These are phyloP conservation scores for Choristoneura rosaceana DNA, from an alignment of 2,888 invertebrate genomes.

Conservation along the genomic window DNA sequence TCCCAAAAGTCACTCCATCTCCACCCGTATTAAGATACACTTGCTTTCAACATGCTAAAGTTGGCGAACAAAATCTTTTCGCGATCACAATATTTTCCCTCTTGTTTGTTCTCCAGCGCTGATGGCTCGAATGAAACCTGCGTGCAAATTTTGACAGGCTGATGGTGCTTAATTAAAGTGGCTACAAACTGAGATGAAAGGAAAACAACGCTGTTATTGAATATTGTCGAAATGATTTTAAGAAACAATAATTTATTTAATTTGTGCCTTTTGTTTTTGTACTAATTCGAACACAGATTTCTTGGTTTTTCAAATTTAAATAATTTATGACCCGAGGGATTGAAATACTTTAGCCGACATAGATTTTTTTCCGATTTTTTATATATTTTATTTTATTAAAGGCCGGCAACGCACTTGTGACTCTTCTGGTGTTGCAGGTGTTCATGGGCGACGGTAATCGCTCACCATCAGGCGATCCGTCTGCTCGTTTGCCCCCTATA, in stretches of 20 bases:
- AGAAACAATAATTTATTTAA: conserved; percentile 30
- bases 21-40: not conserved
- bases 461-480: too few species aligned
- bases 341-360: not conserved
- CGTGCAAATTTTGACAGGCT: conserved; percentile 39
- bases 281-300: not conserved
- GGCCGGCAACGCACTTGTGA: too few species aligned
- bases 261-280: conserved; percentile 22
- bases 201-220: conserved; percentile 40
- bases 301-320: not conserved
- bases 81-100: conserved; percentile 18
- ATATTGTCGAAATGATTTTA: conserved; percentile 34
- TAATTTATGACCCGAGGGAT: not conserved
- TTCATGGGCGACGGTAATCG: too few species aligned
- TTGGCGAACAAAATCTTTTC: conserved; percentile 8
- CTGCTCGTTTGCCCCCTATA: too few species aligned
- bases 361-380: too few species aligned
- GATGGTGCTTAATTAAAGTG: conserved; percentile 41
- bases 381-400: too few species aligned
- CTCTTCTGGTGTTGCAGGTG: too few species aligned
- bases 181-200: conserved; percentile 41
- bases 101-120: conserved; percentile 26
- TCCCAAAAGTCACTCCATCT: too few species aligned
- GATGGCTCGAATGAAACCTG: conserved; percentile 16
- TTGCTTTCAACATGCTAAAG: not conserved